These are phyloP conservation scores for Drosophila subquinaria DNA, from an alignment of 2,888 invertebrate genomes.

Conservation along the genomic window DNA sequence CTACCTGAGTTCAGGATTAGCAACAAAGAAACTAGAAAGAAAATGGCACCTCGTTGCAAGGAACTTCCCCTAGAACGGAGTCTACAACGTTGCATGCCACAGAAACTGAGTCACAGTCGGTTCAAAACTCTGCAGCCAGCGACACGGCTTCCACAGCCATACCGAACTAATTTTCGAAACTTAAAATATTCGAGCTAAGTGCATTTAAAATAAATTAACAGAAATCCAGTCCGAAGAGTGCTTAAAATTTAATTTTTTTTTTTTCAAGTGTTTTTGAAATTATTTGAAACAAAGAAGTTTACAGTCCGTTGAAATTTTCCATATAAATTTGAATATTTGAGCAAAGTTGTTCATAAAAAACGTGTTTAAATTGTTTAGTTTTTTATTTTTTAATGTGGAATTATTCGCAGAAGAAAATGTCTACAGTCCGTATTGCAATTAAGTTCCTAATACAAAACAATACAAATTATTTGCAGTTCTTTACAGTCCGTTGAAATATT, in stretches of 20 bases:
- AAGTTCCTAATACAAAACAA: too few species aligned
- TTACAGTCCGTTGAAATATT: neutral
- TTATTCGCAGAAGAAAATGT: neutral
- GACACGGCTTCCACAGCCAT: slow-evolving; percentile 48
- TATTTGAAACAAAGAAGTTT: neutral
- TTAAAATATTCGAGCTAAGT: neutral
- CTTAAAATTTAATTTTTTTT: neutral
- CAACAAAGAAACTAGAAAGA: neutral
- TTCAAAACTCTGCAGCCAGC: slow-evolving; percentile 49
- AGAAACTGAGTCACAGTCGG: slow-evolving; percentile 48
- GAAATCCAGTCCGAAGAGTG: neutral
- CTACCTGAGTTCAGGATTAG: slow-evolving; percentile 36
- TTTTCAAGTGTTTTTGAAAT: neutral
- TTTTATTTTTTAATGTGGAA: neutral
- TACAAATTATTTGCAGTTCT: neutral
- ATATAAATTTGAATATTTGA: too few species aligned
- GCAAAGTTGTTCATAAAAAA: too few species aligned
- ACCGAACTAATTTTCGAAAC: neutral
- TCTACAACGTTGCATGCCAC: slow-evolving; percentile 16
- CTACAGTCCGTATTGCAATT: too few species aligned
- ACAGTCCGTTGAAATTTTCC: neutral
- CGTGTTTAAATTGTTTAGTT: neutral
- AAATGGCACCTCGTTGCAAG: too few species aligned
- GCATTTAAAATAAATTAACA: neutral
- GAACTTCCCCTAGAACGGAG: slow-evolving; percentile 39